Conservation (phyloP, 2,888 invertebrate species). For the Napeogenes sylphis region DNA sequence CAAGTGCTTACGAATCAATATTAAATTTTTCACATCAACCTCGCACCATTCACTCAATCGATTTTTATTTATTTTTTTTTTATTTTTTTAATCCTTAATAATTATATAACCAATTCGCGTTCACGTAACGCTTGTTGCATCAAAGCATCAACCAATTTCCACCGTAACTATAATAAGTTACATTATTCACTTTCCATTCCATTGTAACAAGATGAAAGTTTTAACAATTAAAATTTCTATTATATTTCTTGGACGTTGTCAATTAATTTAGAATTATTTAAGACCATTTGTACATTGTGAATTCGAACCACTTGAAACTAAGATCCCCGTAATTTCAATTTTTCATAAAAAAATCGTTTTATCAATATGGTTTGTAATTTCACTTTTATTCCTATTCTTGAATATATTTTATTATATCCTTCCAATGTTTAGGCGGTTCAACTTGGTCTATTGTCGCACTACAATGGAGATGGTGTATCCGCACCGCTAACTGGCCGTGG, state of each 20-base stretch:
- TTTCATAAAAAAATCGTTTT: neutral
- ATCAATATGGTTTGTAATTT: neutral
- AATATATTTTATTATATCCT: neutral
- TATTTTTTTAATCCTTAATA: constrained; percentile 34
- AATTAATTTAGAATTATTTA: neutral
- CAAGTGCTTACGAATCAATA: constrained; percentile 10
- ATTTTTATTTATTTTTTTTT: constrained; percentile 39
- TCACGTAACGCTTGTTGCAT: constrained; percentile 7
- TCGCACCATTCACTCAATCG: constrained; percentile 23
- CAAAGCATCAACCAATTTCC: too few species aligned
- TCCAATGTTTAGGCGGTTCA: neutral
- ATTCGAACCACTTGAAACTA: neutral
- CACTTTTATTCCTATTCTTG: neutral
- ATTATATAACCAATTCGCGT: constrained; percentile 32
- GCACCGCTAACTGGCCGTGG: constrained; percentile 75
- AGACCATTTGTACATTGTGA: constrained; percentile 4
- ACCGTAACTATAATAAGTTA: neutral
- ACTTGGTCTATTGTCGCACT: constrained; percentile 46
- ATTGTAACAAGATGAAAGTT: constrained; percentile 4
- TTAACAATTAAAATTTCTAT: neutral
- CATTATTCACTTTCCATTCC: neutral
- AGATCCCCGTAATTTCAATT: neutral
- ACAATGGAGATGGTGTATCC: constrained; percentile 64
- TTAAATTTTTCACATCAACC: constrained; percentile 11
- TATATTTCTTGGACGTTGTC: constrained; percentile 1